Evolutionary conservation across 2,797 vertebrate species (phyloP).

Genomic region (Typhlichthys eigenmanni): DNA sequence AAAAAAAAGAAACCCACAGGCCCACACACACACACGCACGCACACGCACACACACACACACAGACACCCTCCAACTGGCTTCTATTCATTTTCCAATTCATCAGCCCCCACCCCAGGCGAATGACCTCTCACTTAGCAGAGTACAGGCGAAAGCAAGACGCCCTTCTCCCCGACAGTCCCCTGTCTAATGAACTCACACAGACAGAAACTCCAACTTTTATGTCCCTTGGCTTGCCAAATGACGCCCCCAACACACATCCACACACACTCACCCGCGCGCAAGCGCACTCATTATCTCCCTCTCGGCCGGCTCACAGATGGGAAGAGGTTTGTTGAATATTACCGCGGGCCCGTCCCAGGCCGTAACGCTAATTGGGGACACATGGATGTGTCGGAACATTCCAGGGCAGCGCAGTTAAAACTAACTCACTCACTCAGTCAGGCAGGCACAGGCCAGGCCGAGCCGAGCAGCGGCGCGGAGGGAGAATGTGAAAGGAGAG

Average conservation of each 20-base stretch:
- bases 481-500: constrained; percentile 52
- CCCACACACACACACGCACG: background rate
- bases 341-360: constrained; percentile 48
- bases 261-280: background rate
- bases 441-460: constrained; percentile 30
- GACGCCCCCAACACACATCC: constrained; percentile 34
- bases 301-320: constrained; percentile 59
- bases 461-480: constrained; percentile 33
- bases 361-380: constrained; percentile 63
- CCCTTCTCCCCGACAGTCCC: constrained; percentile 40
- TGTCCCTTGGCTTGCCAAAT: constrained; percentile 61
- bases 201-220: constrained; percentile 47
- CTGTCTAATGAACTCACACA: constrained; percentile 60
- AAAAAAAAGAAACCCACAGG: no score
- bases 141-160: background rate
- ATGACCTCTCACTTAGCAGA: constrained; percentile 47
- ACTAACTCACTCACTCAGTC: constrained; percentile 31
- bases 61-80: constrained; percentile 17
- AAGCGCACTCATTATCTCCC: constrained; percentile 42
- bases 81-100: constrained; percentile 34
- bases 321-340: constrained; percentile 59
- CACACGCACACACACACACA: background rate
- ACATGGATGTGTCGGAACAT: constrained; percentile 48
- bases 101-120: constrained; percentile 24
- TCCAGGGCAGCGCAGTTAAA: constrained; percentile 43